phyloP scores from a whole-genome alignment of 2,888 invertebrate genomes.

The Sphinx pinastri region DNA sequence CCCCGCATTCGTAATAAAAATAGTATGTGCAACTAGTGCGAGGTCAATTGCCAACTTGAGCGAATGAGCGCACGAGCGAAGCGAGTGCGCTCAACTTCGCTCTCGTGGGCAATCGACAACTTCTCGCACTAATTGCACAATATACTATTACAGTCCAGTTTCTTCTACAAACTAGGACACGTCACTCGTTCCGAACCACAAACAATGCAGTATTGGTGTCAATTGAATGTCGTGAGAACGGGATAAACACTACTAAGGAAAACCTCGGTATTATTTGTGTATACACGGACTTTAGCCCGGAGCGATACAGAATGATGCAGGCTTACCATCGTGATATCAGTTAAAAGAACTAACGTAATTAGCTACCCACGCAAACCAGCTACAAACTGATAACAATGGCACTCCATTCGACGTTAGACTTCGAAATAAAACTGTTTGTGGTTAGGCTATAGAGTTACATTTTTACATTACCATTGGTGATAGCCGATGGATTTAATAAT shows the following conservation, averaged over 20 bases:
- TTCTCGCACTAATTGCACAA: no score
- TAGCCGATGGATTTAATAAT: no score
- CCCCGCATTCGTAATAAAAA: no score
- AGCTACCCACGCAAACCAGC: slow-evolving; percentile 8
- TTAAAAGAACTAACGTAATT: slow-evolving; percentile 20
- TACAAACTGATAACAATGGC: slow-evolving; percentile 7
- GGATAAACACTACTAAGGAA: slow-evolving; percentile 16
- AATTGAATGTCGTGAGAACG: slow-evolving; percentile 1
- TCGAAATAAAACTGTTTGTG: no score
- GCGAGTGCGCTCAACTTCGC: no score
- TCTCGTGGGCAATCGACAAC: no score
- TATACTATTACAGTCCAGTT: no score
- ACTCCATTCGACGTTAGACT: not conserved
- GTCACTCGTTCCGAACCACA: not conserved
- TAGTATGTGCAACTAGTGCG: no score
- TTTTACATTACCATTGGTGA: no score
- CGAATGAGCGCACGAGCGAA: no score
- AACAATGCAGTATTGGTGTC: not conserved
- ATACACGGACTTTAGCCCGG: slow-evolving; percentile 14
- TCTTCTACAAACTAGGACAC: not conserved
- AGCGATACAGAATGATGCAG: slow-evolving; percentile 22
- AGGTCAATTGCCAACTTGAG: no score
- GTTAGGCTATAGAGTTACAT: no score
- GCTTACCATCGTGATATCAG: slow-evolving; percentile 1
- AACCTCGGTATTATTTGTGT: slow-evolving; percentile 1